Evolutionary conservation across 2,113 vertebrate genomes (phyloP).

Genomic region (Cephalophus harveyi): DNA sequence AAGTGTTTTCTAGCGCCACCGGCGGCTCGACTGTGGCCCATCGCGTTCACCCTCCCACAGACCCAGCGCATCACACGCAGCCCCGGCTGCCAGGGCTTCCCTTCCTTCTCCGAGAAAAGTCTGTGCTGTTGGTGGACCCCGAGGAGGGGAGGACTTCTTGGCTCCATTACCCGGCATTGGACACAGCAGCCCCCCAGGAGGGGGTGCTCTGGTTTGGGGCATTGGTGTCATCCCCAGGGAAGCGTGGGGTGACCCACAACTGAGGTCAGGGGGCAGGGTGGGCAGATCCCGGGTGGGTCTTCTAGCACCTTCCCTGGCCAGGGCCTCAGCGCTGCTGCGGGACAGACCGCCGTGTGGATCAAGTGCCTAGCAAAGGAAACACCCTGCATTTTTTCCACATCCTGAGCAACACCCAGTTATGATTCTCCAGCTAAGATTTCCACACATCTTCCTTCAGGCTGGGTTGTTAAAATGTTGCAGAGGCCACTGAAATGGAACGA

Average conservation of each 20-base stretch:
- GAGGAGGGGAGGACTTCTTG: no score
- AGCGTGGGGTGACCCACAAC: accelerated
- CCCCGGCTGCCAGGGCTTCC: neutral
- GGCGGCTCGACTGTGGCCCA: neutral
- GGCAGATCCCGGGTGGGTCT: accelerated
- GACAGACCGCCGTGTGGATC: accelerated
- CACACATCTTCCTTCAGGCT: neutral
- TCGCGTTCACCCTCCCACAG: accelerated
- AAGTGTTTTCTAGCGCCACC: neutral
- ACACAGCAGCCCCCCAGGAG: accelerated
- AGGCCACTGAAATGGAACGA: neutral
- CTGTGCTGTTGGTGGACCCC: accelerated
- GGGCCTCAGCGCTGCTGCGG: accelerated
- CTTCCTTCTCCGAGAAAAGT: neutral
- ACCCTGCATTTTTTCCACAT: neutral
- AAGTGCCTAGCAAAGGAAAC: neutral
- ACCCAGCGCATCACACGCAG: neutral
- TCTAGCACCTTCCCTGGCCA: neutral
- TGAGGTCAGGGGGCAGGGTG: accelerated
- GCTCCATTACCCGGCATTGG: accelerated
- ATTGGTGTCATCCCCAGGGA: no score
- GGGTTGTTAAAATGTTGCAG: neutral
- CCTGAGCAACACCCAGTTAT: conserved; percentile 22
- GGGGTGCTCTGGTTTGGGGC: accelerated
- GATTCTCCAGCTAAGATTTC: neutral